phyloP scores from a whole-genome alignment of 1,140 invertebrate genomes.

The Drosophila subpulchrella region DNA sequence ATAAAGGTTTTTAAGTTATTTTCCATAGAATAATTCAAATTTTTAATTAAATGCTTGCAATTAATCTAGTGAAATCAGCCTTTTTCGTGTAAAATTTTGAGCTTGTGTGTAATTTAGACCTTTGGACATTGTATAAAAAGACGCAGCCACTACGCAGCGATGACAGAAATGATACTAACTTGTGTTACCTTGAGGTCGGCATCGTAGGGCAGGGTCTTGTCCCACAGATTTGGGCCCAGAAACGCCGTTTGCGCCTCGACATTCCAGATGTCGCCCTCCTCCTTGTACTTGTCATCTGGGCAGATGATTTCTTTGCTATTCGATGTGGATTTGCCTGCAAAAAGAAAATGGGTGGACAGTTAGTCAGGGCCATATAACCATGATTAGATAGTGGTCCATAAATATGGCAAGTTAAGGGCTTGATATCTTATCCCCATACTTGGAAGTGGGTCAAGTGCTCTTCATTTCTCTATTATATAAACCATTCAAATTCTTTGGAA shows the following conservation, averaged over 20 bases:
- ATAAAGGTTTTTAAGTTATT: neutral
- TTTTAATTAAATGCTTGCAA: neutral
- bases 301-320: slow-evolving; percentile 87
- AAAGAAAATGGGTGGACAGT: slow-evolving; percentile 2
- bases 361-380: slow-evolving; percentile 14
- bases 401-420: neutral
- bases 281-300: slow-evolving; percentile 92
- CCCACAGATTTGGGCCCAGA: slow-evolving; percentile 97
- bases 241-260: slow-evolving; percentile 96
- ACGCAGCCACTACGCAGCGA: slow-evolving; percentile 85
- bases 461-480: slow-evolving; percentile 31
- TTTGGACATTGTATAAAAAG: slow-evolving; percentile 33
- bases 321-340: slow-evolving; percentile 87
- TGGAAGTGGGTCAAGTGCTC: slow-evolving; percentile 46
- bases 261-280: slow-evolving; percentile 93
- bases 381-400: slow-evolving; percentile 11
- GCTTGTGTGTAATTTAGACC: slow-evolving; percentile 29
- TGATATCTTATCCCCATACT: slow-evolving; percentile 16
- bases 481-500: slow-evolving; percentile 30
- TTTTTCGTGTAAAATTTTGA: slow-evolving; percentile 16
- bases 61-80: neutral
- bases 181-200: slow-evolving; percentile 96
- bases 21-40: neutral
- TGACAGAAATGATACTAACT: slow-evolving; percentile 86
- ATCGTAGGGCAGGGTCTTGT: slow-evolving; percentile 95